Evolutionary conservation across 2,113 vertebrate genomes (phyloP).

Genomic region (Pachypanchax playfairii): DNA sequence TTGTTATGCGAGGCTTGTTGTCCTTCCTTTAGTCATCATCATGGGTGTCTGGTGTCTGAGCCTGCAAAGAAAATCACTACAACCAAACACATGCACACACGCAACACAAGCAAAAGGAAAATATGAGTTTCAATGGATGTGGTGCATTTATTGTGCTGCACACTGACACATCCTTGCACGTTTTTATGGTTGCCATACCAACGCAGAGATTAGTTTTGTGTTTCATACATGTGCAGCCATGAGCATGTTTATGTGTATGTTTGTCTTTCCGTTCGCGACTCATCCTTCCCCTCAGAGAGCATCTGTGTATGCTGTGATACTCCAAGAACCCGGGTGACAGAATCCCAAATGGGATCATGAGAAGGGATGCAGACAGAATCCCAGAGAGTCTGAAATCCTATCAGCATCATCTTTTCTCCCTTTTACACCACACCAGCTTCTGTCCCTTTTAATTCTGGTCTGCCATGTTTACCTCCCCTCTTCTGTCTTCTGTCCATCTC

Average conservation of each 20-base stretch:
- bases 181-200: constrained; percentile 65
- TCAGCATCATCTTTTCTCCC: constrained; percentile 22
- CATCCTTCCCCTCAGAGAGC: constrained; percentile 34
- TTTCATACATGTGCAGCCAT: constrained; percentile 23
- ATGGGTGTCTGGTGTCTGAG: constrained; percentile 11
- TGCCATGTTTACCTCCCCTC: constrained; percentile 20
- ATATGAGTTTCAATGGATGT: constrained; percentile 7
- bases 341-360: constrained; percentile 59
- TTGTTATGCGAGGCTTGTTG: constrained; percentile 44
- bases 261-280: constrained; percentile 25
- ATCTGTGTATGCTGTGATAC: constrained; percentile 41
- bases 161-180: constrained; percentile 24
- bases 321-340: constrained; percentile 50
- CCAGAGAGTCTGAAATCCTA: constrained; percentile 38
- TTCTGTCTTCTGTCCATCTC: constrained; percentile 24
- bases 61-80: constrained; percentile 32
- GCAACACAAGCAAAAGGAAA: neutral
- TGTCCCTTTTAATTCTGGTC: constrained; percentile 36
- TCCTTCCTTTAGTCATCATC: constrained; percentile 18
- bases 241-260: constrained; percentile 22
- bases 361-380: constrained; percentile 47
- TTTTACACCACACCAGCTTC: constrained; percentile 33
- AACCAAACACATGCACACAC: constrained; percentile 1
- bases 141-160: constrained; percentile 3
- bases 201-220: constrained; percentile 46